Evolutionary conservation across 2,888 invertebrate species (phyloP).

Genomic region (Oligia fasciuncula): DNA sequence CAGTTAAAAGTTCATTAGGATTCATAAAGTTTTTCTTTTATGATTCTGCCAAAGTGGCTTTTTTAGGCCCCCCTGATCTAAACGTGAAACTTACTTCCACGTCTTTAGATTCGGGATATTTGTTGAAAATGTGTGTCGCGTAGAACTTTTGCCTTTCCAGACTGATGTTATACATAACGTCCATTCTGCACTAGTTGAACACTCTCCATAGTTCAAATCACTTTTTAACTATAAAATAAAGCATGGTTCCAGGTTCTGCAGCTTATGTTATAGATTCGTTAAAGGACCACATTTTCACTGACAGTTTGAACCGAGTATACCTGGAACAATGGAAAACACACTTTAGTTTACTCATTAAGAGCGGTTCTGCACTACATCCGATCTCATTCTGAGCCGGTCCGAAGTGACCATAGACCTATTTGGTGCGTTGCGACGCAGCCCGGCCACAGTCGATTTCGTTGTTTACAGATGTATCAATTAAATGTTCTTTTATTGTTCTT

Average conservation of each 20-base stretch:
- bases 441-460: no score
- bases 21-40: no score
- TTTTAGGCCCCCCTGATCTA: neutral
- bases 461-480: no score
- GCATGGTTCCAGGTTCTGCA: neutral
- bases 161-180: constrained; percentile 78
- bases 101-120: constrained; percentile 71
- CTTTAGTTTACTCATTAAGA: neutral
- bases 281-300: constrained; percentile 30
- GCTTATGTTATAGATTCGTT: constrained; percentile 26
- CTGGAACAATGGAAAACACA: constrained; percentile 42
- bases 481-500: no score
- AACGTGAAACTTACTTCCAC: constrained; percentile 76
- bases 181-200: constrained; percentile 69
- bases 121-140: constrained; percentile 76
- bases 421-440: no score
- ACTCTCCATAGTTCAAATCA: constrained; percentile 50
- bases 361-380: no score
- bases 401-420: no score
- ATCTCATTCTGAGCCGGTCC: no score
- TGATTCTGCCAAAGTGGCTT: no score
- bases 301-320: neutral
- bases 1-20: no score
- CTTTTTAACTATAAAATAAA: neutral
- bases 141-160: constrained; percentile 80